phyloP scores from a whole-genome alignment of 2,797 vertebrate species.

The Pelochelys cantorii region DNA sequence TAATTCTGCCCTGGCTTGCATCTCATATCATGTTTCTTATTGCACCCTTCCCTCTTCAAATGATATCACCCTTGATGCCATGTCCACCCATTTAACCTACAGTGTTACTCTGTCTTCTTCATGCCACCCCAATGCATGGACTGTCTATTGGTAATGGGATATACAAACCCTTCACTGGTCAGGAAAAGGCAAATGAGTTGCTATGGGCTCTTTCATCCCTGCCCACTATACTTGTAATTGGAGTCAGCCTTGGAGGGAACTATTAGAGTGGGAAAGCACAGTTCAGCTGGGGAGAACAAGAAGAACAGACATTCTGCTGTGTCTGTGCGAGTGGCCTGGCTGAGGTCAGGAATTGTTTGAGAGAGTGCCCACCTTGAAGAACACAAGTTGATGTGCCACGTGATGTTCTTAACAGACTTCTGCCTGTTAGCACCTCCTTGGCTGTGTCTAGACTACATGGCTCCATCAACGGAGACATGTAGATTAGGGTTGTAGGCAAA shows the following conservation, averaged over 20 bases:
- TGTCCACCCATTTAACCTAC: neutral
- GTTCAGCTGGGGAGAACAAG: neutral
- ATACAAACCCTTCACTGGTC: neutral
- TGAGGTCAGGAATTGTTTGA: neutral
- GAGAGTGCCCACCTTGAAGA: neutral
- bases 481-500: no score
- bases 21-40: neutral
- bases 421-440: neutral
- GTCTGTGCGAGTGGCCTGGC: neutral
- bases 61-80: neutral
- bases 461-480: no score
- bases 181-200: neutral
- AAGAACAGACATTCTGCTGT: neutral
- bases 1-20: slow-evolving; percentile 21
- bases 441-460: no score
- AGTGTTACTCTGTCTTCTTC: neutral
- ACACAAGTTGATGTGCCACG: neutral
- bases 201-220: neutral
- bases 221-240: neutral
- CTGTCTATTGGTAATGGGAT: neutral
- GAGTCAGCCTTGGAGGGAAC: neutral
- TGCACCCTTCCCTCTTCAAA: neutral
- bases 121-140: fast-evolving
- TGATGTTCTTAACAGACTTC: neutral
- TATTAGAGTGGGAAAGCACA: neutral